Evolutionary conservation across 2,113 vertebrate genomes (phyloP), one percentile per base, ranked within the genome.

Genomic region (Perca fluviatilis): DNA sequence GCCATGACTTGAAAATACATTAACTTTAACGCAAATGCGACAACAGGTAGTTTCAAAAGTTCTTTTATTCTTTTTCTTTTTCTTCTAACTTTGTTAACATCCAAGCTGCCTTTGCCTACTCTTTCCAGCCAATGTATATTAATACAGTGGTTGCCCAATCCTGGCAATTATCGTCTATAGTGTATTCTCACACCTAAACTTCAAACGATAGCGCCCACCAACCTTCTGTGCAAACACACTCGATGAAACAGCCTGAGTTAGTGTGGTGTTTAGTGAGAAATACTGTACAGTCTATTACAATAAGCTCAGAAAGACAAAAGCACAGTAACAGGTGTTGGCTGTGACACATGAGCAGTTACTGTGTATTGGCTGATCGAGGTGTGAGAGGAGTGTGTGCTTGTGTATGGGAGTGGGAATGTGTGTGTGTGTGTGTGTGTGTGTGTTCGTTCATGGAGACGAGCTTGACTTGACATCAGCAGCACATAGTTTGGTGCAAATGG

Each of bases 221-320:
- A 90, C 94, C 94, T 91, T 95, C 94, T 95, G 94, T 86, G 88
- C 89, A 84, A 74, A 84, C 88, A 75, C 88, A 77, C 83, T 89
- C 66, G 71, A 85, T 86, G 82, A 84, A 87, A 82, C 85, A 88
- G 84, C 80, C 86, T 21, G 51, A 84, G 86, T 85, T 90, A 89
- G 88, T 86, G 88, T 83, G 62, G 77, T 80, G 77, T 79, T 76
- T 8, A 50, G 78, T 64, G 73, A 77, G 72, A 86, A 89, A 75
- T 68, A 43, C 76, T 57, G 85, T 14, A 57, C 84, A 46, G 71
- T 54, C 49, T 57, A 49, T 80, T 74, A 84, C 84, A 92, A 86
- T 87, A 85, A 80, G 79, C 83, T 77, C 63, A 21, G 65, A 47
- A 85, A 43, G 74, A 92, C 91, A 92, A 90, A 90, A 79, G 84